Percentiles rank a stretch among this genome's conserved stretches.
These are phyloP conservation scores for Temnothorax curvispinosus DNA, from an alignment of 1,140 invertebrate genomes.

Conservation along the genomic window DNA sequence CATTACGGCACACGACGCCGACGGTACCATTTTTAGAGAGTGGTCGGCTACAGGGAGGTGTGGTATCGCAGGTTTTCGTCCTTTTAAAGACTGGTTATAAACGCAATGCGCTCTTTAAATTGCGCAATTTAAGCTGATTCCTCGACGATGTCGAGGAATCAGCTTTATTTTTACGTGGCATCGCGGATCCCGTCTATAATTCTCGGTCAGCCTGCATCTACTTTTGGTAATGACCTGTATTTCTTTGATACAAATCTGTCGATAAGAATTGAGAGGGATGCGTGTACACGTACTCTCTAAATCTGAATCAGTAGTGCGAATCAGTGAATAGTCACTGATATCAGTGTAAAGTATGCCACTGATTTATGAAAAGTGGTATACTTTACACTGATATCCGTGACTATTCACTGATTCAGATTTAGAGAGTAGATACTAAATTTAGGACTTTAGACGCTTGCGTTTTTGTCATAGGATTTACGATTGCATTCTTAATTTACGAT, in stretches of 20 bases:
- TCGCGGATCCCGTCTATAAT: not conserved
- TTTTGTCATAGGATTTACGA: not conserved
- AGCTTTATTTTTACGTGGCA: not conserved
- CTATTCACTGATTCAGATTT: too few relatives aligned
- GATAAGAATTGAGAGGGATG: not conserved
- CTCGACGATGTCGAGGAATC: not conserved
- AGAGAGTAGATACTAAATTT: not conserved
- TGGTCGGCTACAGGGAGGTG: not conserved
- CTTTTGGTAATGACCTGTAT: not conserved
- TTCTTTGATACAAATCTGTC: not conserved
- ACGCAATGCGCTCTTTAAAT: constrained; percentile 11
- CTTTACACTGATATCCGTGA: too few relatives aligned
- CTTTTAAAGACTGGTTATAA: constrained; percentile 30
- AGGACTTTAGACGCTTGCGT: not conserved
- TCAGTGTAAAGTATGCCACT: too few relatives aligned
- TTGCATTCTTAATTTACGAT: not conserved
- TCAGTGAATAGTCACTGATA: too few relatives aligned
- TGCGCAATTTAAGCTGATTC: too few relatives aligned
- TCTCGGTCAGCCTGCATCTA: not conserved
- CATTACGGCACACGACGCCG: constrained; percentile 14
- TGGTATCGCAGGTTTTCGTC: constrained; percentile 15
- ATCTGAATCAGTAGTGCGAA: too few relatives aligned
- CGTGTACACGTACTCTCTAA: not conserved
- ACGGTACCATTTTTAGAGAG: constrained; percentile 48
- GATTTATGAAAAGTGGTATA: too few relatives aligned